Conservation (phyloP, 2,888 invertebrate genomes). For the Trimorus sp. region DNA sequence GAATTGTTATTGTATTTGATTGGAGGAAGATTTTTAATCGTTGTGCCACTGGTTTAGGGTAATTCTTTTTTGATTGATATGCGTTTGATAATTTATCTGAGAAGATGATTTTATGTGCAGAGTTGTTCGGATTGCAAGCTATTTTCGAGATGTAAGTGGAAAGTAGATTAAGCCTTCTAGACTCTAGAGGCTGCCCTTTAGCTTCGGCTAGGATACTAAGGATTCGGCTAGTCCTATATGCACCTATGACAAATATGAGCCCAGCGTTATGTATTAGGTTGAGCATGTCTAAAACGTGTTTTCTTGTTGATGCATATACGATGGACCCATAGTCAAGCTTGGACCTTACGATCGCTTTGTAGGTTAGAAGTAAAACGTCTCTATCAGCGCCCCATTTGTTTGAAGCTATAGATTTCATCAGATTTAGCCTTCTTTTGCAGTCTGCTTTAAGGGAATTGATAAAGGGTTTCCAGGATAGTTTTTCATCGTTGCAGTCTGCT, state of each 20-base stretch:
- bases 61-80: background rate
- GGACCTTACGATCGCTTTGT: slow-evolving; percentile 41
- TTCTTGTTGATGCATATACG: slow-evolving; percentile 17
- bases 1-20: too few species aligned
- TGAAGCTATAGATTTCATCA: slow-evolving; percentile 53
- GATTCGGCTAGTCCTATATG: slow-evolving; percentile 6
- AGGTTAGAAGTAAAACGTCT: slow-evolving; percentile 38
- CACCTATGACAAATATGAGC: background rate
- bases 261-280: background rate
- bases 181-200: background rate
- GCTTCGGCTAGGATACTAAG: slow-evolving; percentile 7
- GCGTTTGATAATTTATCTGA: background rate
- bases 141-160: slow-evolving; percentile 11
- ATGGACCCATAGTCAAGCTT: slow-evolving; percentile 67
- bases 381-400: slow-evolving; percentile 44
- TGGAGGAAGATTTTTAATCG: too few species aligned
- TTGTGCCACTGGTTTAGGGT: too few species aligned
- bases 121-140: background rate
- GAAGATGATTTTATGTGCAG: background rate
- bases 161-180: background rate
- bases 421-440: slow-evolving; percentile 51
- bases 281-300: background rate
- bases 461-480: slow-evolving; percentile 63
- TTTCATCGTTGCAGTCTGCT: slow-evolving; percentile 39
- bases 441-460: slow-evolving; percentile 42